Percentiles rank a stretch among this genome's conserved stretches.
Evolutionary conservation across 2,797 vertebrate genomes (phyloP).

Genomic region (Parotocinclus haroldoi): DNA sequence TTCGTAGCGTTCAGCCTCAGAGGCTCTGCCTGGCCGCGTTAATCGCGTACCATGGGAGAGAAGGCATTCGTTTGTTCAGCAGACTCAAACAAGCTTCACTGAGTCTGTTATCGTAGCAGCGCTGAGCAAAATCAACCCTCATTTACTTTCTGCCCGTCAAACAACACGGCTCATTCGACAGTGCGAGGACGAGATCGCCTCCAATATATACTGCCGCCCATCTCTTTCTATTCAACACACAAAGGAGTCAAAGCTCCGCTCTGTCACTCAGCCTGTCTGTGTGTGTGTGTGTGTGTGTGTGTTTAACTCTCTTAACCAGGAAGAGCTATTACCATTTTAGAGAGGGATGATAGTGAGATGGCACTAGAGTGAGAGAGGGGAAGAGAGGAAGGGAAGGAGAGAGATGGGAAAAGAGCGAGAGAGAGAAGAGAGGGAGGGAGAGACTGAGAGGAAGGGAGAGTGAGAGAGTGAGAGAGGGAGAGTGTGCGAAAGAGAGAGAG

Average conservation of each 20-base stretch:
- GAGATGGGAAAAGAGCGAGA: neutral
- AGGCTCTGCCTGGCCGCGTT: neutral
- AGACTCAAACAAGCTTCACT: constrained; percentile 13
- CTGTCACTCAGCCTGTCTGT: constrained; percentile 27
- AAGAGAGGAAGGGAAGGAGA: constrained; percentile 21
- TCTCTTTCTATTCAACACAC: constrained; percentile 32
- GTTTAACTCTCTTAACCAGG: constrained; percentile 30
- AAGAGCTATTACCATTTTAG: constrained; percentile 50
- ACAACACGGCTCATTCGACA: constrained; percentile 31
- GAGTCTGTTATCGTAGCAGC: constrained; percentile 26
- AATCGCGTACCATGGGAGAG: neutral
- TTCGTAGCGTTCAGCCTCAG: neutral
- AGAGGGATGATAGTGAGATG: constrained; percentile 24
- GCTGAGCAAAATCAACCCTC: constrained; percentile 28
- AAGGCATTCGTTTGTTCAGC: constrained; percentile 9
- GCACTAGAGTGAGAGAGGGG: neutral
- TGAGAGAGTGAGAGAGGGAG: constrained; percentile 10
- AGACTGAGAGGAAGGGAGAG: neutral
- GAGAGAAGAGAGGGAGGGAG: constrained; percentile 29
- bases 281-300: neutral
- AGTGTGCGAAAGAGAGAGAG: too few relatives aligned
- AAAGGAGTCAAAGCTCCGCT: constrained; percentile 31
- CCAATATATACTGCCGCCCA: constrained; percentile 9
- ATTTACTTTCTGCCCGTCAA: constrained; percentile 39
- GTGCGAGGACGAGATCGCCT: constrained; percentile 40